Percentiles rank a stretch among this genome's conserved stretches.
Conservation (phyloP, 2,113 vertebrate genomes). For the Ceyx cyanopectus region DNA sequence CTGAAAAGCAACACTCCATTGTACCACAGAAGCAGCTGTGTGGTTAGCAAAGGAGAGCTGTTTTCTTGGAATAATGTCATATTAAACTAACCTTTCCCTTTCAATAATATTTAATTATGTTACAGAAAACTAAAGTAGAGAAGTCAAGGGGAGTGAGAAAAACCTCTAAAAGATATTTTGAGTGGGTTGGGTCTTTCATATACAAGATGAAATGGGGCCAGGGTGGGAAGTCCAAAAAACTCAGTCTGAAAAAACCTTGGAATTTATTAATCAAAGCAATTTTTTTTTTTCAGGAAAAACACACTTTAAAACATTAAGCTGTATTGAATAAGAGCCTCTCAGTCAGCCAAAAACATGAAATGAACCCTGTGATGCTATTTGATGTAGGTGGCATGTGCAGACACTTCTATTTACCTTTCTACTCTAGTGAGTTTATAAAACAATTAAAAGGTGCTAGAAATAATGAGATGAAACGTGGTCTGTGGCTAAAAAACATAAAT, state of each 20-base stretch:
- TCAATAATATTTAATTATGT: background rate
- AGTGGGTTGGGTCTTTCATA: background rate
- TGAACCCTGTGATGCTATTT: slow-evolving; percentile 39
- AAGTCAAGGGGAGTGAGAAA: background rate
- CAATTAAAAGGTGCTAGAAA: slow-evolving; percentile 25
- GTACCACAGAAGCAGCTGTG: background rate
- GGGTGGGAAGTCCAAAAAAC: background rate
- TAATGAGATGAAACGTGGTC: slow-evolving; percentile 10
- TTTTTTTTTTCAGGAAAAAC: background rate
- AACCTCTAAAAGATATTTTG: background rate
- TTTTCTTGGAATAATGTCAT: background rate
- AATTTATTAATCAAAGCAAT: slow-evolving; percentile 18
- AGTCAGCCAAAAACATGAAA: slow-evolving; percentile 21
- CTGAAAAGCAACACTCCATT: background rate
- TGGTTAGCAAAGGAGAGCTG: background rate
- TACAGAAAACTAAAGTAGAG: background rate
- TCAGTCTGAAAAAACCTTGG: background rate
- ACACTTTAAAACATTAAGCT: background rate
- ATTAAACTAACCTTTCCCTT: background rate
- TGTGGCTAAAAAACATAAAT: background rate
- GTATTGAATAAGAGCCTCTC: background rate
- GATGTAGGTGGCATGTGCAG: background rate
- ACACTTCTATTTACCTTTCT: slow-evolving; percentile 20
- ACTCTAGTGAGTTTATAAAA: slow-evolving; percentile 25
- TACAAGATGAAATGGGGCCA: background rate